phyloP scores from a whole-genome alignment of 2,888 invertebrate species.

The Pseudococcus viburni region DNA sequence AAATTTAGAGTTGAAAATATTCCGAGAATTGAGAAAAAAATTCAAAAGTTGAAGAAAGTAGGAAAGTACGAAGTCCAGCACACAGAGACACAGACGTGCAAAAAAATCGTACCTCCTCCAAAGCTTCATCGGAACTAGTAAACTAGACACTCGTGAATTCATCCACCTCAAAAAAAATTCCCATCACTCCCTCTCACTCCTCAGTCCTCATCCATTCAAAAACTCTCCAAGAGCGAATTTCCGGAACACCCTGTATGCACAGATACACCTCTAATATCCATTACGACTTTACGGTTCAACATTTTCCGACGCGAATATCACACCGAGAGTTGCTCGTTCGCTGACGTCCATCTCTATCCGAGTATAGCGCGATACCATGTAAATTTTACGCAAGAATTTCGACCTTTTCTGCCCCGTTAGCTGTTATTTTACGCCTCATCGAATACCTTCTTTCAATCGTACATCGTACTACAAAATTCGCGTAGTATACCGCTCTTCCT shows the following conservation, averaged over 20 bases:
- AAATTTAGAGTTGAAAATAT: too few relatives aligned
- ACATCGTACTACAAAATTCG: background rate
- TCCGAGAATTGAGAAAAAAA: too few relatives aligned
- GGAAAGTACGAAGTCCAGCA: too few relatives aligned
- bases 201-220: too few relatives aligned
- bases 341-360: background rate
- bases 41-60: too few relatives aligned
- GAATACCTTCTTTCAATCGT: conserved; percentile 11
- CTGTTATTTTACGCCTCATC: conserved; percentile 22
- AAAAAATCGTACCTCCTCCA: too few relatives aligned
- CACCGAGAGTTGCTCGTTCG: background rate
- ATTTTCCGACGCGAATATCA: background rate
- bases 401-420: background rate
- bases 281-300: conserved; percentile 23
- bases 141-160: too few relatives aligned
- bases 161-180: too few relatives aligned
- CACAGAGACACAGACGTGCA: too few relatives aligned
- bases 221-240: background rate
- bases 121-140: too few relatives aligned
- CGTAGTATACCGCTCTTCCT: background rate
- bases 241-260: background rate
- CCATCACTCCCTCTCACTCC: too few relatives aligned
- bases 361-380: background rate
- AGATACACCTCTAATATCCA: background rate
- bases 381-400: conserved; percentile 34